A percentile compares a stretch with the other conserved stretches of the same genome.
These are phyloP conservation scores for Oxyscelio sp. DNA, from an alignment of 2,888 invertebrate species.

Conservation along the genomic window DNA sequence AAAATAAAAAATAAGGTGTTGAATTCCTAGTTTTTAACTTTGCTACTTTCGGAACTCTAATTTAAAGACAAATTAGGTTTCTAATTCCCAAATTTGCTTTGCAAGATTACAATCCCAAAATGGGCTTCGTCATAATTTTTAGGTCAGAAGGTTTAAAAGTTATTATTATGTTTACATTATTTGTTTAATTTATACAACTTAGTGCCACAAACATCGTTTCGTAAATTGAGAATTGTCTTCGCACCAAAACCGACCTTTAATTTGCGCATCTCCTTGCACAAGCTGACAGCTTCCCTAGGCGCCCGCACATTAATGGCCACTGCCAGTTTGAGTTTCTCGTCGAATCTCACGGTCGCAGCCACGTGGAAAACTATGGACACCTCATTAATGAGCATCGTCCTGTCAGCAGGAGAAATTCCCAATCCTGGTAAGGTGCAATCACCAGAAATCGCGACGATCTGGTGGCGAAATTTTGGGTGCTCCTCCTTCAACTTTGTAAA, in stretches of 20 bases:
- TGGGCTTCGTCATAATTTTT: too few relatives aligned
- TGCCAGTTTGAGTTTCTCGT: constrained; percentile 93
- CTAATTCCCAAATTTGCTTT: too few relatives aligned
- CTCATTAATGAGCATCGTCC: constrained; percentile 89
- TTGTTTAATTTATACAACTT: too few relatives aligned
- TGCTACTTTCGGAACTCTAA: too few relatives aligned
- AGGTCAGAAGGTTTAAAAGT: too few relatives aligned
- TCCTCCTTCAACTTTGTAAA: constrained; percentile 86
- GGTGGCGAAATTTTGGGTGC: constrained; percentile 91
- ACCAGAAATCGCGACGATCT: constrained; percentile 90
- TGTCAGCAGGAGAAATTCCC: constrained; percentile 90
- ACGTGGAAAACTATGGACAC: constrained; percentile 90
- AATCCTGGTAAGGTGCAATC: constrained; percentile 91
- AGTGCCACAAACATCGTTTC: too few relatives aligned
- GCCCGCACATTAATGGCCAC: constrained; percentile 93
- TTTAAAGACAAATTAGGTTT: too few relatives aligned
- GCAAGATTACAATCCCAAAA: too few relatives aligned
- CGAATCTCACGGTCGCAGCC: constrained; percentile 91
- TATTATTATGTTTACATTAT: too few relatives aligned
- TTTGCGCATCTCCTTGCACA: constrained; percentile 91
- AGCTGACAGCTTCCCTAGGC: constrained; percentile 91
- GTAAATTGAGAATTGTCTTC: too few relatives aligned
- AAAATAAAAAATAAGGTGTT: too few relatives aligned
- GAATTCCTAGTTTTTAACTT: too few relatives aligned
- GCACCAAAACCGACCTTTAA: constrained; percentile 89